Evolutionary conservation across 2,888 invertebrate genomes (phyloP).

Genomic region (Ormyrus thymus): DNA sequence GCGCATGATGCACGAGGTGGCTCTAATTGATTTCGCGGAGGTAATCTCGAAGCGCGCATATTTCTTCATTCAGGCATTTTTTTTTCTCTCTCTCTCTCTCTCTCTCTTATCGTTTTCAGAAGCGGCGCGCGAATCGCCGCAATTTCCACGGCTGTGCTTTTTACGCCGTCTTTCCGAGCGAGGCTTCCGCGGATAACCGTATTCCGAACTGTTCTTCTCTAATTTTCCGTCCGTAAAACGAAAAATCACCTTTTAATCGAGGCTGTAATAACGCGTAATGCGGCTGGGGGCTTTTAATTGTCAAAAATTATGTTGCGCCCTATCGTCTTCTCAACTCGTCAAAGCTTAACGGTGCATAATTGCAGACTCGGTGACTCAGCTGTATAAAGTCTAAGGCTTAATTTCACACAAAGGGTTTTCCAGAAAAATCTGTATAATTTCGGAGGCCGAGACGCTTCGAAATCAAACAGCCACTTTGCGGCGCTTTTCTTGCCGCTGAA

Average conservation of each 20-base stretch:
- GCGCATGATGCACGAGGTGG: not conserved
- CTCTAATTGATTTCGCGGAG: conserved; percentile 30
- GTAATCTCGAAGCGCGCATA: not conserved
- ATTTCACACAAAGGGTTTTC: too few relatives aligned
- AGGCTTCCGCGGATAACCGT: conserved; percentile 25
- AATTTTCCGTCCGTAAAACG: not conserved
- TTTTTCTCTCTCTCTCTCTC: not conserved
- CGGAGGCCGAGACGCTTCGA: too few relatives aligned
- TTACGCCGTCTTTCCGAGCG: not conserved
- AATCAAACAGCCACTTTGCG: too few relatives aligned
- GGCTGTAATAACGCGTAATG: not conserved
- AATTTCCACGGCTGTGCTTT: conserved; percentile 5
- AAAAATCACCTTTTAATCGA: conserved; percentile 24
- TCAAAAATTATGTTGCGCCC: not conserved
- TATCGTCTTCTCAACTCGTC: conserved; percentile 13
- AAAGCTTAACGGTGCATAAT: conserved; percentile 2
- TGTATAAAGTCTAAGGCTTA: too few relatives aligned
- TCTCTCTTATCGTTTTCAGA: conserved; percentile 20
- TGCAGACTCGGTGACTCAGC: conserved; percentile 6
- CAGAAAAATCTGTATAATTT: too few relatives aligned
- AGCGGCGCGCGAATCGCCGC: not conserved
- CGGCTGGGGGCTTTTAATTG: conserved; percentile 27
- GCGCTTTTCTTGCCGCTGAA: too few relatives aligned
- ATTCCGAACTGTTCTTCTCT: conserved; percentile 6
- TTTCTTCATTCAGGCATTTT: conserved; percentile 39